A percentile compares a stretch with the other conserved stretches of the same genome.
These are phyloP conservation scores for Mastomys coucha DNA, from an alignment of 2,113 vertebrate genomes.

Conservation along the genomic window DNA sequence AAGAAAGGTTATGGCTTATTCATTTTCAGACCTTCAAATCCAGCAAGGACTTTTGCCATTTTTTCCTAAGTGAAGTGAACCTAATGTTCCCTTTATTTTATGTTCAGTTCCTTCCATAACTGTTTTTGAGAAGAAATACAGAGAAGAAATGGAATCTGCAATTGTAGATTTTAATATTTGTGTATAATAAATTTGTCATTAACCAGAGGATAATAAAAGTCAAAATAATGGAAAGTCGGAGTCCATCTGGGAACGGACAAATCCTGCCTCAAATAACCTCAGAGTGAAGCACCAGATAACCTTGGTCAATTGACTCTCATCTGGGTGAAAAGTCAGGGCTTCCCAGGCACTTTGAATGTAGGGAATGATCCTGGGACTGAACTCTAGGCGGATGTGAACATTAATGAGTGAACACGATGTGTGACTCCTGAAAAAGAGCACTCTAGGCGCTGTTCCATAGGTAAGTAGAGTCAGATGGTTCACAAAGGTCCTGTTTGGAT, in stretches of 20 bases:
- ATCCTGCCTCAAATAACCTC: background rate
- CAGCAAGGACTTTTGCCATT: background rate
- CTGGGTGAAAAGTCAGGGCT: background rate
- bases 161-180: background rate
- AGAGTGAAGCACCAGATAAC: background rate
- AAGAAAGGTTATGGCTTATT: background rate
- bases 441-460: background rate
- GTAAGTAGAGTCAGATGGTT: background rate
- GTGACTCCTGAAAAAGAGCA: background rate
- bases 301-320: background rate
- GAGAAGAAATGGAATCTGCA: background rate
- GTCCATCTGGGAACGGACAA: background rate
- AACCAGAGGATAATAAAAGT: background rate
- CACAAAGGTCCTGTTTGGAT: background rate
- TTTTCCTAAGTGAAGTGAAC: background rate
- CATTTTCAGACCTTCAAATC: background rate
- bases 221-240: background rate
- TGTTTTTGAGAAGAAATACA: constrained; percentile 36
- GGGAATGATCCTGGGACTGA: background rate
- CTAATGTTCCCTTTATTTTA: constrained; percentile 1
- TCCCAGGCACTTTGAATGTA: background rate
- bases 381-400: background rate
- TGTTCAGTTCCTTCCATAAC: background rate
- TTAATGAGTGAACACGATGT: background rate
- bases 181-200: background rate